A percentile compares a stretch with the other conserved stretches of the same genome.
phyloP scores from a whole-genome alignment of 2,797 vertebrate genomes.

The Holocentrus rufus region DNA sequence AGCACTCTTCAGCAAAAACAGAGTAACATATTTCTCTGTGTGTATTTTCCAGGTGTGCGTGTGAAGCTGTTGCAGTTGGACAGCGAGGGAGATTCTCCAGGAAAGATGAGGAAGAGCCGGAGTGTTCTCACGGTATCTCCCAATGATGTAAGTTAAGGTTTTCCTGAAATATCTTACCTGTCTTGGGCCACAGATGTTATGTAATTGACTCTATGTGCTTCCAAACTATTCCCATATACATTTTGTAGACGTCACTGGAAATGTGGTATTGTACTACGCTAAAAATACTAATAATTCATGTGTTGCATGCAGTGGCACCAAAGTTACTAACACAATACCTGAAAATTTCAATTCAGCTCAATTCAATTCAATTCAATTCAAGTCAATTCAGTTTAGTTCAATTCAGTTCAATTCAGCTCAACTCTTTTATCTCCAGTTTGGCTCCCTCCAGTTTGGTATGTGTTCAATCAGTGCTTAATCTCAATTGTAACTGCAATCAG shows the following conservation, averaged over 20 bases:
- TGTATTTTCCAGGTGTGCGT: constrained; percentile 72
- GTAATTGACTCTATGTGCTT: background rate
- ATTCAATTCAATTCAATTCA: no score
- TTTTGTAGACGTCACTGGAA: background rate
- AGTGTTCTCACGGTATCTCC: constrained; percentile 94
- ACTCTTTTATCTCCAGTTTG: background rate
- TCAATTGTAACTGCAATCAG: background rate
- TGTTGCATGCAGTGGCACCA: no score
- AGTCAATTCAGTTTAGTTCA: background rate
- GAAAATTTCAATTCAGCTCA: no score
- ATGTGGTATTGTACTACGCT: background rate
- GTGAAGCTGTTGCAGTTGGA: constrained; percentile 57
- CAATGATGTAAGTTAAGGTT: constrained; percentile 85
- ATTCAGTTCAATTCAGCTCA: background rate
- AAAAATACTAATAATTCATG: background rate
- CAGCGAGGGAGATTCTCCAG: constrained; percentile 52
- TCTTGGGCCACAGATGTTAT: background rate
- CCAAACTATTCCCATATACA: background rate
- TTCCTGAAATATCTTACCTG: background rate
- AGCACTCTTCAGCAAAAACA: background rate
- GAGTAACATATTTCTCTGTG: background rate
- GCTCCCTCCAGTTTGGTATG: background rate
- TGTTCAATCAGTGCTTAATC: background rate
- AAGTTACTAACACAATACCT: no score
- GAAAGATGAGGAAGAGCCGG: constrained; percentile 96